A percentile compares a stretch with the other conserved stretches of the same genome.
phyloP scores from a whole-genome alignment of 1,140 invertebrate genomes.

The Caenorhabditis elegans region WBcel235 BX284605.5:11423001-11423500 shows the following conservation, averaged over 20 bases:
- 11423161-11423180: neutral
- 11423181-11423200: neutral
- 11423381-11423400: slow-evolving; percentile 15
- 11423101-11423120: neutral
- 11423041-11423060: neutral
- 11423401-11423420: neutral
- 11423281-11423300: neutral
- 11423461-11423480: slow-evolving; percentile 23
- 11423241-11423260: slow-evolving; percentile 20
- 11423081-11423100: neutral
- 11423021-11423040: slow-evolving; percentile 17
- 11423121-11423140: slow-evolving; percentile 29
- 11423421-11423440: neutral
- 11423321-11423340: slow-evolving; percentile 1
- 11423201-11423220: neutral
- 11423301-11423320: neutral
- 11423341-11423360: slow-evolving; percentile 15
- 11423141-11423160: slow-evolving; percentile 18
- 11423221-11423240: neutral
- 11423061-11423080: neutral
- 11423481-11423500: neutral
- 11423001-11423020: neutral
- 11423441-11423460: neutral
- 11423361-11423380: neutral
- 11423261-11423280: slow-evolving; percentile 24